phyloP scores from a whole-genome alignment of 2,113 vertebrate species.

The Sinocyclocheilus anshuiensis region DNA sequence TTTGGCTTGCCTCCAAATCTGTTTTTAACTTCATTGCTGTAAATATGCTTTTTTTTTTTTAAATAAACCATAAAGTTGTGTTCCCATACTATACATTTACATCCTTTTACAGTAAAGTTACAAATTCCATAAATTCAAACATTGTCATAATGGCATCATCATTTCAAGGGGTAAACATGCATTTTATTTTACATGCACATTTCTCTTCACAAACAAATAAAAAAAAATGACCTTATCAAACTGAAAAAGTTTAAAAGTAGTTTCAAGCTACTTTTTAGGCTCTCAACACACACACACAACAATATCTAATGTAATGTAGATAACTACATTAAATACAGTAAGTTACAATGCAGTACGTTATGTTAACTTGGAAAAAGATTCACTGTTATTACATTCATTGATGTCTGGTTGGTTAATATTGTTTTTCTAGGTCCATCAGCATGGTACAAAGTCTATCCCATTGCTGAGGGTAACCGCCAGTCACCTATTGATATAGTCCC shows the following conservation, averaged over 20 bases:
- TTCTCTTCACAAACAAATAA: no score
- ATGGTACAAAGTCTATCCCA: conserved; percentile 88
- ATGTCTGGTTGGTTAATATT: conserved; percentile 7
- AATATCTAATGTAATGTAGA: background rate
- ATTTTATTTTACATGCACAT: background rate
- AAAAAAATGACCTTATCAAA: no score
- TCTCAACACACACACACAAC: background rate
- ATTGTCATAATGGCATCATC: background rate
- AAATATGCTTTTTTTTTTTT: background rate
- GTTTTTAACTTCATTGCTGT: background rate
- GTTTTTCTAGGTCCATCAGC: conserved; percentile 80
- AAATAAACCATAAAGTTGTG: background rate
- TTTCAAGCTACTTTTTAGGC: no score
- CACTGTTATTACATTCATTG: background rate
- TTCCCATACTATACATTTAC: background rate
- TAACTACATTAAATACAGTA: background rate
- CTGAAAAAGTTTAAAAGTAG: no score
- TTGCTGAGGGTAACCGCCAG: conserved; percentile 86
- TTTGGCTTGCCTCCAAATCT: background rate
- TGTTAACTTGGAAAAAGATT: background rate
- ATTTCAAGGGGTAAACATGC: background rate
- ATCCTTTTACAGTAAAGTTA: background rate
- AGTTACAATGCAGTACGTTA: background rate
- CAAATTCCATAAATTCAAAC: background rate
- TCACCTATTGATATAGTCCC: conserved; percentile 93